Conservation (phyloP, 37 sponge, comb jelly and placozoan species). For the Beroe forskalii region DNA sequence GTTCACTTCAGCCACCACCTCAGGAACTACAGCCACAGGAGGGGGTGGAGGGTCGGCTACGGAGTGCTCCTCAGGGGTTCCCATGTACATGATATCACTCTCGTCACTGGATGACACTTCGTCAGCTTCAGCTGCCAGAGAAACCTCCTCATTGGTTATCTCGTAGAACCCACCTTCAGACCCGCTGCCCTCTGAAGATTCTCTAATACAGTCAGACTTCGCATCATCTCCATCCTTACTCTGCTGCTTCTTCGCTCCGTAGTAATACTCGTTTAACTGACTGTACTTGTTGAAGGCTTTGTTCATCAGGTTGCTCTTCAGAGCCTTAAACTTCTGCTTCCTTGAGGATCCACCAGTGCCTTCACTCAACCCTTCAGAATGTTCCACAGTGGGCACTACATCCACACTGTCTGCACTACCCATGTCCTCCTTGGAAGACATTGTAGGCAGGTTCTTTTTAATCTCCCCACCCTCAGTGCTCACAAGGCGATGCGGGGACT, state of each 20-base stretch:
- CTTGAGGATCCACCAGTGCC: not conserved
- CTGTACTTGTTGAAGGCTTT: constrained; percentile 52
- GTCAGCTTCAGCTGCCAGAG: not conserved
- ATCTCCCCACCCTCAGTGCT: too few relatives aligned
- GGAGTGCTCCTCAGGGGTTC: not conserved
- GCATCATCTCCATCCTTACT: not conserved
- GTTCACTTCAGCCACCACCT: too few relatives aligned
- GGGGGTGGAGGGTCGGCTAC: not conserved
- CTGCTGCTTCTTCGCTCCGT: not conserved
- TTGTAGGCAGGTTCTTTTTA: too few relatives aligned
- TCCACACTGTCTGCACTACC: not conserved
- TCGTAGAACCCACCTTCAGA: constrained; percentile 22
- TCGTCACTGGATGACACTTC: not conserved
- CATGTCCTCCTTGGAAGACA: too few relatives aligned
- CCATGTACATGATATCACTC: not conserved
- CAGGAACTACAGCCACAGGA: too few relatives aligned
- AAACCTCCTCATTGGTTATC: constrained; percentile 8
- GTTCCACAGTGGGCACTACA: too few relatives aligned
- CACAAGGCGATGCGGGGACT: not conserved
- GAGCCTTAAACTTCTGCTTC: not conserved
- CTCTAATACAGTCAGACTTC: not conserved
- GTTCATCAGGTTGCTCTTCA: not conserved
- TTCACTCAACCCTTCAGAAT: not conserved
- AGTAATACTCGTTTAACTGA: constrained; percentile 30
- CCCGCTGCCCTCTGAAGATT: not conserved